Evolutionary conservation across 35 echinoderm and acorn worm genomes (phyloP), one percentile per base, ranked within the genome.

Genomic region (Lytechinus pictus): DNA sequence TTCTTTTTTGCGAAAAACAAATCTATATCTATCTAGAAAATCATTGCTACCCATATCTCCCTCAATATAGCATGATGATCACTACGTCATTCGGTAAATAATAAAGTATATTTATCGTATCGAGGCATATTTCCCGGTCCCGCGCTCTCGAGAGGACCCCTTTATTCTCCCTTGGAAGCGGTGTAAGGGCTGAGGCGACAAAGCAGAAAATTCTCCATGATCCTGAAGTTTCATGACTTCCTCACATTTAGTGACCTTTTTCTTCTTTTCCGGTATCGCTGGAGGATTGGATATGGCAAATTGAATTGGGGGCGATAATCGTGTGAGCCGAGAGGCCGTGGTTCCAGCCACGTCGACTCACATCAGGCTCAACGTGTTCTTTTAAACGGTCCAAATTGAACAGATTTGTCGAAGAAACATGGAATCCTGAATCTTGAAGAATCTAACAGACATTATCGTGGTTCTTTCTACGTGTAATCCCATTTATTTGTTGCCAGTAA

Each of bases 261-360:
- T 79, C 66, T 24, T 79, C 12, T 24, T 79, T 79, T 79, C 66
- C 66, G 66, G 66, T 79, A 6, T 16, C 3, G 66, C 16, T n/a
- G 66, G 66, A 19, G 21, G n/a, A 79, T 19, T 79, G 66, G n/a
- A 79, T 24, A 14, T 7, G n/a, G 16, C 66, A n/a, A 79, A 79
- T 79, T 79, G 66, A n/a, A 79, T 79, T n/a, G 66, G 66, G 66
- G 66, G 66, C 66, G 66, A 79, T n/a, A 7, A 79, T 79, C 66
- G 4, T 79, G 66, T 1, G 21, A 24, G 6, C 19, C 66, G 66
- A 24, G 21, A 24, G 66, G 66, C 6, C n/a, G 19, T 79, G 0
- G 66, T 79, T 24, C n/a, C 6, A 14, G 19, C 19, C 66, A 5
- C n/a, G 66, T 79, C 66, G 21, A 24, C 4, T 19, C 4, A 24